Base-by-base conservation (phyloP, 1,140 invertebrate species). In the Periplaneta americana region DNA sequence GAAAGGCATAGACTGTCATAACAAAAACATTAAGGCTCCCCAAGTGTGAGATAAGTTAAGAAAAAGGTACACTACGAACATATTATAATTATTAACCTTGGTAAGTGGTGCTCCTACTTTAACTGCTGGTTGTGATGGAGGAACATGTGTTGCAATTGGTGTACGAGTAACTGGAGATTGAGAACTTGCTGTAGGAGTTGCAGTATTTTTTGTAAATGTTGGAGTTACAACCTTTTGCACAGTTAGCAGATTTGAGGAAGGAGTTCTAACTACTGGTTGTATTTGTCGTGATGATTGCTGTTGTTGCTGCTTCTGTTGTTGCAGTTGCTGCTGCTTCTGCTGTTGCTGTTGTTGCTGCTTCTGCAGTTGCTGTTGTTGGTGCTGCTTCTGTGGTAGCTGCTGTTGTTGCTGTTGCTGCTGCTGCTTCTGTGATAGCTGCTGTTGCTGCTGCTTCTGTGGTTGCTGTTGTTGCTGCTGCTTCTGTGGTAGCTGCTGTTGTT, bases 281-380 rank as follows among this genome's bases (percentile, higher is more conserved):
- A 80, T 84, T 75, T 0, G 86, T 84, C 80, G 86, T 87, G 66
- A 57, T 57, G 78, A 37, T 32, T 75, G 81, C 36, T 77, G 83
- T 75, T 79, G 83, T 33, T 34, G 75, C 83, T 82, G 82, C 74
- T 78, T 75, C 32, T 34, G 79, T 78, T 81, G 32, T 13, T 34
- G 78, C 48, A 83, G 39, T 4, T 37, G 22, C 28, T 66, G 35
- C 22, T 13, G 81, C 33, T 18, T 79, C 18, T 57, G 34, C 57
- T 81, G 36, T 80, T 74, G 35, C 22, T 48, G 39, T 22, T 15
- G 39, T 22, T 8, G 39, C 39, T 48, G 39, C 6, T 0, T 39
- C 18, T 9, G 34, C 48, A 18, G 34, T 77, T 80, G 80, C 10
- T 34, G 82, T 75, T 3, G 1, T n/a, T 75, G 34, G 1, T 4